These are phyloP conservation scores for Nylanderia fulva DNA, from an alignment of 1,140 invertebrate species.

Conservation along the genomic window DNA sequence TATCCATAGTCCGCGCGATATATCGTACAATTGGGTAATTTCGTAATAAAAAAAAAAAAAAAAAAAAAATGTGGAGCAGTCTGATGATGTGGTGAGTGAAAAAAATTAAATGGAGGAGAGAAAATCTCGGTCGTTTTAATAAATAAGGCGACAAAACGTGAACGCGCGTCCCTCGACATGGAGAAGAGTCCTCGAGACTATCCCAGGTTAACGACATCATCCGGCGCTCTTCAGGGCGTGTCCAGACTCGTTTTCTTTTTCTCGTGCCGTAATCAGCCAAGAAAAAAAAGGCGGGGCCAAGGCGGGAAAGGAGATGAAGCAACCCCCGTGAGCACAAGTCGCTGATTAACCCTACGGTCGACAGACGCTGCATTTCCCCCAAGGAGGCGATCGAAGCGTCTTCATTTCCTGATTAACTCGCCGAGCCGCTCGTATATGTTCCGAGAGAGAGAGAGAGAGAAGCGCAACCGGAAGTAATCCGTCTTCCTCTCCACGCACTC, in stretches of 20 bases:
- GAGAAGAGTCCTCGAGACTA: constrained; percentile 23
- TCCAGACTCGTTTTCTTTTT: constrained; percentile 52
- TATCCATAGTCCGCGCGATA: background rate
- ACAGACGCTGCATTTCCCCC: constrained; percentile 63
- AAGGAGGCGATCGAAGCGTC: constrained; percentile 70
- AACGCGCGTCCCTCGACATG: background rate
- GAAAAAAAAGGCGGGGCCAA: constrained; percentile 5
- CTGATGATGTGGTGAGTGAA: background rate
- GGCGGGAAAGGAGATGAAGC: constrained; percentile 10
- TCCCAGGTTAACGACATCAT: constrained; percentile 56
- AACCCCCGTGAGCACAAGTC: constrained; percentile 48
- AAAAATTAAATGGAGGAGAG: background rate
- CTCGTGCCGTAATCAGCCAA: background rate
- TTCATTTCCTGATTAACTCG: constrained; percentile 74
- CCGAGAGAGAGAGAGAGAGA: constrained; percentile 46
- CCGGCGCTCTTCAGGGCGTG: constrained; percentile 32
- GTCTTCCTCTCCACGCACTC: constrained; percentile 69
- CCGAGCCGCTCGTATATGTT: constrained; percentile 23
- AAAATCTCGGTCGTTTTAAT: background rate
- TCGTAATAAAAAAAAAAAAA: too few relatives aligned
- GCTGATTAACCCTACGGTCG: constrained; percentile 68
- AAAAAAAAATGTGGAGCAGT: background rate
- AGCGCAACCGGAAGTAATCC: constrained; percentile 76
- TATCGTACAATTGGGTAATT: background rate
- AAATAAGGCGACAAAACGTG: constrained; percentile 16